Evolutionary conservation across 2,113 vertebrate species (phyloP), one percentile per base, ranked within the genome.

Genomic region (Otis tarda): DNA sequence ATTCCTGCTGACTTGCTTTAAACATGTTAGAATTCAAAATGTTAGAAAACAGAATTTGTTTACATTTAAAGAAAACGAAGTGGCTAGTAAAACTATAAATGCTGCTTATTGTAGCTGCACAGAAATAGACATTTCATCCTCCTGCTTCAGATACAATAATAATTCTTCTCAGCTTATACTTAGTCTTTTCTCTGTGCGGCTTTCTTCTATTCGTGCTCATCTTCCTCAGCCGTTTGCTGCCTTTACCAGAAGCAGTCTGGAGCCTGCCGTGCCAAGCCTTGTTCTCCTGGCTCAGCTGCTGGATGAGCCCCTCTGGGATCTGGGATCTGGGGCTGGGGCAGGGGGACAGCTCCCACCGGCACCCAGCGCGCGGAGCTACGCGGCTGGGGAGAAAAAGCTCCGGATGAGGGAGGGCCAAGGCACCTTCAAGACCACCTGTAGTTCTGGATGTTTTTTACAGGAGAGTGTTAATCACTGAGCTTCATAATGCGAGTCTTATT

Each of bases 401-500:
- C 0, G 1, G 47, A 12, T 1, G 1, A 47, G 33, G 49, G 14
- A 57, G 55, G 10, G 24, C 1, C 2, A 68, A 25, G 5, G 14
- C 0, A 2, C 37, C 49, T 69, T 30, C 30, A 11, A 41, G 65
- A 73, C 65, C 73, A 73, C 69, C 69, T 45, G 35, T 53, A 52
- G 28, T 76, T 53, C 43, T 81, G 63, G 56, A 84, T 28, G 12
- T 23, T 43, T 77, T 82, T 53, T 65, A 33, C 53, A 77, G 64
- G 70, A 35, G 76, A 87, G 64, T 19, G 28, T 83, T 88, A 87
- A 69, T 69, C 60, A 21, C 55, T 21, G 49, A 41, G n/a, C 73
- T 74, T 83, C 55, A 31, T 78, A 50, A 17, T 45, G 47, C 35
- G 24, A 68, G 37, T 68, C 60, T 63, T 77, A 39, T 43, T 74